Percentiles rank a stretch among this genome's conserved stretches.
Evolutionary conservation across 1,140 invertebrate genomes (phyloP).

Genomic region (Cherax quadricarinatus): DNA sequence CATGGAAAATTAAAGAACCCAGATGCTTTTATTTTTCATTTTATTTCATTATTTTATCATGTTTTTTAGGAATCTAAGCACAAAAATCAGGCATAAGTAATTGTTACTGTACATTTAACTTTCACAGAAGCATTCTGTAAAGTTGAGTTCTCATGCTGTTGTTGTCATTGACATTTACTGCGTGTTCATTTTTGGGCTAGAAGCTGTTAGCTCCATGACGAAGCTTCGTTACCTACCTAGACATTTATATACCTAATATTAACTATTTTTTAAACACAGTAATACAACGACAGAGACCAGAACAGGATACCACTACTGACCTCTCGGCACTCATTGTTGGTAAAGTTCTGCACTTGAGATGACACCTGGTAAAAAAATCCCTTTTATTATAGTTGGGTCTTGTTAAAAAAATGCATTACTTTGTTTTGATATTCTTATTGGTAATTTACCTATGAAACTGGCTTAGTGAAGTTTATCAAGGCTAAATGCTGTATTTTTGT

Average conservation of each 20-base stretch:
- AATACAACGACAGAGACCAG: no score
- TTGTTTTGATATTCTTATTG: constrained; percentile 5
- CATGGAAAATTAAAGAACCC: no score
- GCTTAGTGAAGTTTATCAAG: constrained; percentile 11
- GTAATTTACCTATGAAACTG: constrained; percentile 9
- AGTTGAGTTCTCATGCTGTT: not conserved
- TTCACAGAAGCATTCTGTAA: no score
- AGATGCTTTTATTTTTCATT: no score
- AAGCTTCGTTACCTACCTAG: not conserved
- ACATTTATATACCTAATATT: not conserved
- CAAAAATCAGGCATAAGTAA: no score
- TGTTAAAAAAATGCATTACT: not conserved
- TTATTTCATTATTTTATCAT: no score
- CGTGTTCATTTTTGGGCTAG: not conserved
- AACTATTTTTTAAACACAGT: not conserved
- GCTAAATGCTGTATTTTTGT: constrained; percentile 18
- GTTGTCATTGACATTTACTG: no score
- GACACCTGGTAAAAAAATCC: not conserved
- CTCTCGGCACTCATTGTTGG: not conserved
- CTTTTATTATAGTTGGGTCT: not conserved
- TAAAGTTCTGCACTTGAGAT: not conserved
- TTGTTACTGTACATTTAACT: no score
- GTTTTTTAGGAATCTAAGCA: no score
- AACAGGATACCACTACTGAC: not conserved
- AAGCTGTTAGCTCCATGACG: not conserved